Percentiles rank a stretch among this genome's conserved stretches.
Conservation (phyloP, 2,797 vertebrate genomes). For the Pterois miles region DNA sequence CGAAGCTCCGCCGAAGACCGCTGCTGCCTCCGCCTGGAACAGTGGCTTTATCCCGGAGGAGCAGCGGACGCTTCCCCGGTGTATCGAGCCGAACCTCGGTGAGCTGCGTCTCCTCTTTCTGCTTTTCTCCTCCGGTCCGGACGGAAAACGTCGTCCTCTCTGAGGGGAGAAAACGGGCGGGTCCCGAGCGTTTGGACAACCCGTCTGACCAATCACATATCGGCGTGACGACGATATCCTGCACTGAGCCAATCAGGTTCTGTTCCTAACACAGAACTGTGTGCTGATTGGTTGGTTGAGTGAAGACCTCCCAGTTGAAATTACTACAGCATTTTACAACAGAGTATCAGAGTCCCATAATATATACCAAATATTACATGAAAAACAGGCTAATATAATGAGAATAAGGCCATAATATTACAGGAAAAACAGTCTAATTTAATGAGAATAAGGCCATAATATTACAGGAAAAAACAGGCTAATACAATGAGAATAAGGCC, state of each 20-base stretch:
- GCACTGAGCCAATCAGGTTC: conserved; percentile 39
- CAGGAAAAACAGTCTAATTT: too few relatives aligned
- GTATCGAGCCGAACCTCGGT: conserved; percentile 3
- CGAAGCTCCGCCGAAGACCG: background rate
- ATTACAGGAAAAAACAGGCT: too few relatives aligned
- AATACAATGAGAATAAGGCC: too few relatives aligned
- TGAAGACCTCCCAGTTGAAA: conserved; percentile 48
- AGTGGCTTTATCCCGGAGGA: background rate
- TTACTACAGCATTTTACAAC: too few relatives aligned
- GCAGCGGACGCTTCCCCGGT: background rate
- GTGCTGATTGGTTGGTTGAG: conserved; percentile 36
- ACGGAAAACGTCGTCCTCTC: conserved; percentile 54
- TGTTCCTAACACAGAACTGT: background rate
- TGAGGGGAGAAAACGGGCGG: conserved; percentile 50
- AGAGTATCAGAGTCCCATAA: too few relatives aligned
- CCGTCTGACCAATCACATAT: conserved; percentile 46
- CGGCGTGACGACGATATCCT: background rate
- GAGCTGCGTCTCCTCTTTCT: conserved; percentile 12
- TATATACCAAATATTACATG: too few relatives aligned
- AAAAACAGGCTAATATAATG: too few relatives aligned
- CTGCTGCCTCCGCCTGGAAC: background rate
- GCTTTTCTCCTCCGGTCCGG: conserved; percentile 40
- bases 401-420: too few relatives aligned
- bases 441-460: too few relatives aligned
- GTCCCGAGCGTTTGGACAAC: background rate